phyloP scores from a whole-genome alignment of 2,888 invertebrate species.

The Amaurobius ferox region DNA sequence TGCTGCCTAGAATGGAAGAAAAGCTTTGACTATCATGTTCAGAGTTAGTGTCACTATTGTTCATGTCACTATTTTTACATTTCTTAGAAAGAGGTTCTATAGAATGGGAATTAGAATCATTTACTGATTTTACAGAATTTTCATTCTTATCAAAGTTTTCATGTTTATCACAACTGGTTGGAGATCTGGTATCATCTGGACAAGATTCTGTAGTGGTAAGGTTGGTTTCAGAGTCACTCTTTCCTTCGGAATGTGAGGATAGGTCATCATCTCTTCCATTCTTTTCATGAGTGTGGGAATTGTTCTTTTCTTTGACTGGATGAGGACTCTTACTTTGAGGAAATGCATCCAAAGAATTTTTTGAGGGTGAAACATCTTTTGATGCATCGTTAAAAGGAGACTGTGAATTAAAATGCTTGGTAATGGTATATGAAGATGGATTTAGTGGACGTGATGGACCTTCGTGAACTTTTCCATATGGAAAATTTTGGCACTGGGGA shows the following conservation, averaged over 20 bases:
- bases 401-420: conserved; percentile 58
- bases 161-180: conserved; percentile 59
- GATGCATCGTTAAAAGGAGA: conserved; percentile 46
- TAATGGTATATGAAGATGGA: conserved; percentile 47
- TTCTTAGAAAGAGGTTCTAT: conserved; percentile 33
- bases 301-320: conserved; percentile 43
- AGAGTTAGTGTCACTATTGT: conserved; percentile 46
- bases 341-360: conserved; percentile 37
- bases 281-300: conserved; percentile 37
- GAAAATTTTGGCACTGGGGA: conserved; percentile 70
- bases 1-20: conserved; percentile 64
- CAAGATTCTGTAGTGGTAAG: conserved; percentile 62
- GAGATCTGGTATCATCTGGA: conserved; percentile 61
- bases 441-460: conserved; percentile 45
- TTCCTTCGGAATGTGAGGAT: conserved; percentile 50
- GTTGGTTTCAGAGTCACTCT: conserved; percentile 65
- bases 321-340: conserved; percentile 49
- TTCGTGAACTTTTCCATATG: conserved; percentile 50
- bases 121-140: conserved; percentile 36
- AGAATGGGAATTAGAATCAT: conserved; percentile 51
- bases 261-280: conserved; percentile 51
- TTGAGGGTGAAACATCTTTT: conserved; percentile 41
- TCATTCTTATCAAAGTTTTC: conserved; percentile 54
- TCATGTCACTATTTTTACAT: conserved; percentile 26
- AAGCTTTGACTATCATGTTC: conserved; percentile 54